Conservation (phyloP, 1,140 invertebrate genomes). For the Heliconius congener region DNA sequence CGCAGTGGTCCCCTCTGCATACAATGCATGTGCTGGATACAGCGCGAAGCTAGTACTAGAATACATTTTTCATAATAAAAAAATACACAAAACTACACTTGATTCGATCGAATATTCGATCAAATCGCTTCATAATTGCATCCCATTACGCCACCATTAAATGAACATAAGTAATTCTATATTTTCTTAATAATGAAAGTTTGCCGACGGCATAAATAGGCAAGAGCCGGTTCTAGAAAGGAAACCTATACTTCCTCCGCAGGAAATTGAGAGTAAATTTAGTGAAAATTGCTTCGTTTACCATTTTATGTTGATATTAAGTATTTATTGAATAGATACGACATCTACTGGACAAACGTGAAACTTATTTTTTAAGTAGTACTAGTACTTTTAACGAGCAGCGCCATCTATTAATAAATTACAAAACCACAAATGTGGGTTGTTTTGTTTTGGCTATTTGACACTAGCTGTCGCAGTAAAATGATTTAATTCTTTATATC, state of each 20-base stretch:
- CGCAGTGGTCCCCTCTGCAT: no score
- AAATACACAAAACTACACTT: no score
- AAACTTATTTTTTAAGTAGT: background rate
- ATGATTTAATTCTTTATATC: no score
- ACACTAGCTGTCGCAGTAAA: slow-evolving; percentile 49
- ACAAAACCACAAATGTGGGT: background rate
- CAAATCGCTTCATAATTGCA: background rate
- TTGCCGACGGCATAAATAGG: slow-evolving; percentile 47
- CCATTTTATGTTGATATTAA: background rate
- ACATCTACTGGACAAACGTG: slow-evolving; percentile 45
- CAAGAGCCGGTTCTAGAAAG: slow-evolving; percentile 73
- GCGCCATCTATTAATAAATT: slow-evolving; percentile 47
- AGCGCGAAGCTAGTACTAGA: no score
- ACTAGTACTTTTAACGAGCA: background rate
- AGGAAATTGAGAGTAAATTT: slow-evolving; percentile 76
- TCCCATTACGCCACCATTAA: slow-evolving; percentile 3
- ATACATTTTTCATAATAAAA: no score
- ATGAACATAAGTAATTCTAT: slow-evolving; percentile 1
- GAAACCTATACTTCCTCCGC: slow-evolving; percentile 77
- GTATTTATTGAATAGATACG: slow-evolving; percentile 30
- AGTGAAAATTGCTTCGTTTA: slow-evolving; percentile 65
- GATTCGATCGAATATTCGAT: background rate
- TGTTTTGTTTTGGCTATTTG: slow-evolving; percentile 30
- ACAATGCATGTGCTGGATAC: no score
- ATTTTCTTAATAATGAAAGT: slow-evolving; percentile 45